These are phyloP conservation scores for Gobiocypris rarus DNA, from an alignment of 2,113 vertebrate genomes.

Conservation along the genomic window DNA sequence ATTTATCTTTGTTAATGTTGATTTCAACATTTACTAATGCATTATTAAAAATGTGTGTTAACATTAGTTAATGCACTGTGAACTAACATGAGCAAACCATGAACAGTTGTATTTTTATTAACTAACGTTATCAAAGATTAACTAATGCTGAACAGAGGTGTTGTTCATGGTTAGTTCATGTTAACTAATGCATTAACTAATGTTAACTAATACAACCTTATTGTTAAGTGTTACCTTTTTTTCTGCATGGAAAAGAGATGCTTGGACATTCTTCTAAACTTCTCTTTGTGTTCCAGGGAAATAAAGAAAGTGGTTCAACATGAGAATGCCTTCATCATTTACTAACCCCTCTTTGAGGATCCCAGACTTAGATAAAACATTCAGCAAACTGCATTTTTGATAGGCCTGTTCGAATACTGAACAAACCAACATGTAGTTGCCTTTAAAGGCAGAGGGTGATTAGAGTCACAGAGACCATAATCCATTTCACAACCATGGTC, in stretches of 20 bases:
- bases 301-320: background rate
- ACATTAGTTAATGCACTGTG: no score
- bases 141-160: no score
- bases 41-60: no score
- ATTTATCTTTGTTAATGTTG: no score
- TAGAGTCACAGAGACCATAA: background rate
- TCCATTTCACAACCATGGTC: slow-evolving; percentile 21
- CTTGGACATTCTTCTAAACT: background rate
- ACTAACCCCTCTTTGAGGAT: background rate
- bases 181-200: no score
- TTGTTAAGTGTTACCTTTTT: no score
- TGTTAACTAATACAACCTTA: no score
- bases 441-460: slow-evolving; percentile 24
- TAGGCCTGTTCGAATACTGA: background rate
- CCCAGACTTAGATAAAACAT: slow-evolving; percentile 3
- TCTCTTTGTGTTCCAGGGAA: background rate
- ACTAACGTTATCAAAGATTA: no score
- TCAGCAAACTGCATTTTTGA: slow-evolving; percentile 9
- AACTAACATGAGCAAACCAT: no score
- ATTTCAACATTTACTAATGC: no score
- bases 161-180: no score
- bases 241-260: background rate
- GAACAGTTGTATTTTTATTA: no score
- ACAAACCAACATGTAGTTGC: background rate
- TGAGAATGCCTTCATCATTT: background rate